phyloP scores from a whole-genome alignment of 92 coral and sea anemone genomes.

The Porites cylindrica region DNA sequence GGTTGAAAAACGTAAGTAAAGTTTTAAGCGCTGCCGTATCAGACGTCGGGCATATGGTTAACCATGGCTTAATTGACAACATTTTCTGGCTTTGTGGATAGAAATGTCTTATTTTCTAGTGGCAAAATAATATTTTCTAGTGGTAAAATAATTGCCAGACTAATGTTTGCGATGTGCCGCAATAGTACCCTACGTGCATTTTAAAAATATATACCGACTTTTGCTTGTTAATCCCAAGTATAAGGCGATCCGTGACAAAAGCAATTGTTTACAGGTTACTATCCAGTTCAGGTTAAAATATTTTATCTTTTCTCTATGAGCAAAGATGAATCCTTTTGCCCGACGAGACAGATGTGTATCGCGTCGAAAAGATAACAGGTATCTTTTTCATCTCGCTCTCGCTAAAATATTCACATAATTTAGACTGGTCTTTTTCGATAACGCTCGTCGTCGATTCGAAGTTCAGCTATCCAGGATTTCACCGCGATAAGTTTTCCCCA shows the following conservation, averaged over 20 bases:
- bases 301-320: neutral
- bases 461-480: neutral
- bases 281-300: neutral
- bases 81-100: neutral
- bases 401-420: slow-evolving; percentile 25
- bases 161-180: too few species aligned
- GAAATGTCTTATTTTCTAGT: neutral
- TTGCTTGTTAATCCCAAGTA: too few species aligned
- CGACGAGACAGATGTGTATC: neutral
- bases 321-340: neutral
- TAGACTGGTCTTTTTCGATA: neutral
- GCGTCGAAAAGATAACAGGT: slow-evolving; percentile 6
- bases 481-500: slow-evolving; percentile 14
- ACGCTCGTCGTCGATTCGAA: neutral
- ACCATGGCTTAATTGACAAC: slow-evolving; percentile 13
- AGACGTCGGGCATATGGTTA: slow-evolving; percentile 22
- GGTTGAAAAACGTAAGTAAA: neutral
- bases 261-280: neutral
- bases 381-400: slow-evolving; percentile 29
- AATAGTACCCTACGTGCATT: too few species aligned
- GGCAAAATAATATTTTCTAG: neutral
- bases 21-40: neutral
- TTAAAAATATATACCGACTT: too few species aligned
- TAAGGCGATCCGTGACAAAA: too few species aligned
- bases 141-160: neutral